These are phyloP conservation scores for Frankliniella fusca DNA, from an alignment of 2,888 invertebrate genomes.

Conservation along the genomic window DNA sequence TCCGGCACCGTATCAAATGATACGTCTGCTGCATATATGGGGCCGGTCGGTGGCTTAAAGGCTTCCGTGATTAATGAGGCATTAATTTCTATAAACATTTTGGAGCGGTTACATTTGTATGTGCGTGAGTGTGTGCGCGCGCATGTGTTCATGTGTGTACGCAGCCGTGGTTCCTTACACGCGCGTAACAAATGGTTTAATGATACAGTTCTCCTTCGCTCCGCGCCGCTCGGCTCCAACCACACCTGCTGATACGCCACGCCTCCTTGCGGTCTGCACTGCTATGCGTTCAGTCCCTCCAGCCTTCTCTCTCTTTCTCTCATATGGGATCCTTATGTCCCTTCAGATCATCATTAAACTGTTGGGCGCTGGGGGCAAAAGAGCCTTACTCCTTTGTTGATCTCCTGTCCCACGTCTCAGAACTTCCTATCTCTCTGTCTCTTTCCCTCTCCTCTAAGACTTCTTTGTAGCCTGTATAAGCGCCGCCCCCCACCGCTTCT, in stretches of 20 bases:
- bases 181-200: conserved; percentile 20
- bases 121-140: neutral
- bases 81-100: conserved; percentile 25
- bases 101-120: neutral
- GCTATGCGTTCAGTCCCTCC: too few relatives aligned
- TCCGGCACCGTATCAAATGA: neutral
- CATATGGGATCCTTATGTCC: too few relatives aligned
- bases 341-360: too few relatives aligned
- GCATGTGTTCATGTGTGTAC: neutral
- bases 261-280: too few relatives aligned
- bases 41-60: conserved; percentile 1
- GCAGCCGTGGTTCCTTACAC: neutral
- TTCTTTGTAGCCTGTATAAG: too few relatives aligned
- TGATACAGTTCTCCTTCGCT: neutral
- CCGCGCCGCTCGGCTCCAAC: neutral
- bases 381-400: too few relatives aligned
- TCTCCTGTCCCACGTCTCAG: too few relatives aligned
- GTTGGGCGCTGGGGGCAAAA: too few relatives aligned
- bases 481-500: too few relatives aligned
- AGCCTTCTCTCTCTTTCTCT: too few relatives aligned
- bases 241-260: neutral
- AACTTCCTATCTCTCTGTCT: neutral
- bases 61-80: conserved; percentile 13
- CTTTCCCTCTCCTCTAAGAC: neutral
- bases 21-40: neutral